phyloP scores from a whole-genome alignment of 2,888 invertebrate genomes.

The Caenorhabditis afra region DNA sequence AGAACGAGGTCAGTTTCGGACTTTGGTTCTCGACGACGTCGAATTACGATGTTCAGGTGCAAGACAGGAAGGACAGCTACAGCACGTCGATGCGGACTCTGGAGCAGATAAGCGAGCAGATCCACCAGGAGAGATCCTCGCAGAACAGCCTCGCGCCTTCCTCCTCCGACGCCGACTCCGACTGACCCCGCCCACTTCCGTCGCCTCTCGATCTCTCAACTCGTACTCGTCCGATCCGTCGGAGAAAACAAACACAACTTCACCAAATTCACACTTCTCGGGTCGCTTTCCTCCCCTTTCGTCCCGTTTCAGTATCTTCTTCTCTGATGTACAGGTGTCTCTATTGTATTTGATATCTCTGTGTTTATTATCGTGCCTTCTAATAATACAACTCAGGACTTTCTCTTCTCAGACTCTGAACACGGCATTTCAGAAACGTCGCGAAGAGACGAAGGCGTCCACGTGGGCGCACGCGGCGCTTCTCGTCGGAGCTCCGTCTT shows the following conservation, averaged over 20 bases:
- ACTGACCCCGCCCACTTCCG: not conserved
- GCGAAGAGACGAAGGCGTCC: slow-evolving; percentile 29
- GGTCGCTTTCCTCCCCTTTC: not conserved
- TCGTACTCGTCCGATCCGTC: not conserved
- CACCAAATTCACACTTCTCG: slow-evolving; percentile 13
- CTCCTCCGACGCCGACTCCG: slow-evolving; percentile 45
- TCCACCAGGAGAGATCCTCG: slow-evolving; percentile 50
- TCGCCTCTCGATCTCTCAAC: slow-evolving; percentile 10
- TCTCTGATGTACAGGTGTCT: slow-evolving; percentile 20
- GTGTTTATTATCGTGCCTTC: slow-evolving; percentile 24
- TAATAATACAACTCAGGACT: slow-evolving; percentile 8
- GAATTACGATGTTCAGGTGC: slow-evolving; percentile 36
- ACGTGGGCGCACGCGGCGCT: slow-evolving; percentile 46
- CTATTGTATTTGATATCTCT: slow-evolving; percentile 34
- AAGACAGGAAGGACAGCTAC: slow-evolving; percentile 50
- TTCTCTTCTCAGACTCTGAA: too few relatives aligned
- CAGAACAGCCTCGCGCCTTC: slow-evolving; percentile 13
- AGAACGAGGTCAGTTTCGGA: slow-evolving; percentile 31
- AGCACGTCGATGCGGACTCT: slow-evolving; percentile 49
- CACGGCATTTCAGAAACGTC: too few relatives aligned
- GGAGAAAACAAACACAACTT: not conserved
- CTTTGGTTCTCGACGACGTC: not conserved
- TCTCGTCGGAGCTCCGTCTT: slow-evolving; percentile 10
- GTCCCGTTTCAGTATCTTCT: slow-evolving; percentile 7
- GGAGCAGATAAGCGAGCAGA: slow-evolving; percentile 56